These are phyloP conservation scores for Ostrea edulis DNA, from an alignment of 1,140 invertebrate species.

Conservation along the genomic window DNA sequence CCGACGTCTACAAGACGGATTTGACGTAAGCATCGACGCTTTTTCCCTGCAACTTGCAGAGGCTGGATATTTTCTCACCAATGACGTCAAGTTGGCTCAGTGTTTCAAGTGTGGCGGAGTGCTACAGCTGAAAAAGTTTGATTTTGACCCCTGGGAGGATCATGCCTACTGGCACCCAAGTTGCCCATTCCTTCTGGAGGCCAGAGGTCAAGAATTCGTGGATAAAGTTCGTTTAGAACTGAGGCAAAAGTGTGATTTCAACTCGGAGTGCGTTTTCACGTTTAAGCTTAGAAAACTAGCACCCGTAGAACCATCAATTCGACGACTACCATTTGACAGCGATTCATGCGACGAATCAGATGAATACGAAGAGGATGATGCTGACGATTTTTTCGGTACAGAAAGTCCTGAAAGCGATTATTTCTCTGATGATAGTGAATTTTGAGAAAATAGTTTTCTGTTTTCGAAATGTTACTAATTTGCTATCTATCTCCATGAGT, in stretches of 20 bases:
- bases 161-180: slow-evolving; percentile 51
- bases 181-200: slow-evolving; percentile 43
- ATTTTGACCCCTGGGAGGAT: slow-evolving; percentile 51
- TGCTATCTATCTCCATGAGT: background rate
- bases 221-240: slow-evolving; percentile 46
- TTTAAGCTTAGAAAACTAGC: slow-evolving; percentile 47
- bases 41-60: slow-evolving; percentile 49
- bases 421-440: background rate
- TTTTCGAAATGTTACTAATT: background rate
- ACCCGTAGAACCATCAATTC: background rate
- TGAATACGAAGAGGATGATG: background rate
- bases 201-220: slow-evolving; percentile 44
- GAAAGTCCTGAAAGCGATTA: slow-evolving; percentile 30
- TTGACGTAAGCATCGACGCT: slow-evolving; percentile 47
- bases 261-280: slow-evolving; percentile 43
- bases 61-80: slow-evolving; percentile 50
- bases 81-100: slow-evolving; percentile 41
- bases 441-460: background rate
- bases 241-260: slow-evolving; percentile 38
- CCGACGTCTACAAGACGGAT: slow-evolving; percentile 44
- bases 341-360: slow-evolving; percentile 11
- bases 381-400: slow-evolving; percentile 2
- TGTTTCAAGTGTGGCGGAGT: slow-evolving; percentile 54
- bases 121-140: slow-evolving; percentile 45
- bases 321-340: background rate